Base-by-base conservation (phyloP, 2,113 vertebrate genomes). In the Trinectes maculatus region DNA sequence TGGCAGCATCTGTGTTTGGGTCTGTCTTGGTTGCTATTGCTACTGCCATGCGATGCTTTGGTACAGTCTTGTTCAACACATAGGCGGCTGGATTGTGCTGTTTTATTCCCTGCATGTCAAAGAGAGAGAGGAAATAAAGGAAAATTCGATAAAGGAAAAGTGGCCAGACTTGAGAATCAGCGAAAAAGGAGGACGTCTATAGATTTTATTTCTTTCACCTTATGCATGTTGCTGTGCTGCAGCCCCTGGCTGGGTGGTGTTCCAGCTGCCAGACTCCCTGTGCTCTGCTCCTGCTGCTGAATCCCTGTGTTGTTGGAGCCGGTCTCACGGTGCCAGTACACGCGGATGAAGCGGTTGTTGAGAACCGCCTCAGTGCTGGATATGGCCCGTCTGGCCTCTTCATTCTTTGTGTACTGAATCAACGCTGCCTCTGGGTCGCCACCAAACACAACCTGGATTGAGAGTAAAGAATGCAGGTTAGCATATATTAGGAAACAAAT, bases 321-420 rank as follows among this genome's bases (percentile, higher is more conserved):
- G 11, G 90, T 79, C 67, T 98, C 96, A 6, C 95, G 91, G 80
- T 99, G 96, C 98, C 98, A 99, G 68, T 96, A 91, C 7, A 99
- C 96, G 36, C 95, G 84, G 77, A 99, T 99, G 43, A 99, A 99
- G 2, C 96, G 92, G 69, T 99, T 99, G 85, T 98, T 97, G 36
- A 99, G 93, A 62, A 99, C 98, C 0, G 98, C 96, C 87, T 97
- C 95, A 0, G 83, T 96, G 86, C 96, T 98, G 74, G 96, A 98
- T 76, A 99, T 98, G 0, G 98, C 97, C 82, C 95, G 92, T 37
- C 95, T 89, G 9, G 98, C 97, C 84, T 99, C 96, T 0, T 98
- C 96, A 0, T 98, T 96, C 22, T 89, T 94, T 4, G 97, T 83
- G 81, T 98, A 98, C 51, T 99, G 96, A 79, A 98, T 98, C 11